Percentiles rank a stretch among this genome's conserved stretches.
These are phyloP conservation scores for Sphyrna mokarran DNA, from an alignment of 2,113 vertebrate species.

Conservation along the genomic window DNA sequence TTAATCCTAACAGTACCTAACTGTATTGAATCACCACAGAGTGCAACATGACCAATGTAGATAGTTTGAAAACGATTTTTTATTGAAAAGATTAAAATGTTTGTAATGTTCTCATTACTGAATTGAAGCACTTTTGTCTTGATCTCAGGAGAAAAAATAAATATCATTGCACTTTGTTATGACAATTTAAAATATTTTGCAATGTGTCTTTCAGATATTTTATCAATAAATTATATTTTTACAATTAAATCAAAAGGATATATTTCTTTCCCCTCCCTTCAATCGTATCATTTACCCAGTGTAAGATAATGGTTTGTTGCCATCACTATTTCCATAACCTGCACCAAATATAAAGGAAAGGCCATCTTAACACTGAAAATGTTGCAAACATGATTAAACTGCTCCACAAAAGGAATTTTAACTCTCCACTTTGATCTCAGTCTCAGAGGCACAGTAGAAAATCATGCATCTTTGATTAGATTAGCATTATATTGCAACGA, in stretches of 20 bases:
- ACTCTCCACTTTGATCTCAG: not conserved
- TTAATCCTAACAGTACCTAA: too few species aligned
- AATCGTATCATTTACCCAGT: not conserved
- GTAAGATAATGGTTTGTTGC: not conserved
- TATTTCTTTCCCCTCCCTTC: not conserved
- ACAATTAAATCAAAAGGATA: not conserved
- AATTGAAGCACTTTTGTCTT: too few species aligned
- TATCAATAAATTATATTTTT: too few species aligned
- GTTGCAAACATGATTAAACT: not conserved
- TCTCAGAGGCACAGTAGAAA: not conserved
- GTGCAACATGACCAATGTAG: too few species aligned
- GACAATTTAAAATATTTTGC: too few species aligned
- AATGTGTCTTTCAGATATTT: too few species aligned
- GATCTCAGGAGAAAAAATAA: too few species aligned
- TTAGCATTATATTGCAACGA: not conserved
- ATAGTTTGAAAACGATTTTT: too few species aligned
- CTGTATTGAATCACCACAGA: too few species aligned
- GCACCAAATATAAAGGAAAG: not conserved
- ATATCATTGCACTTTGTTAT: too few species aligned
- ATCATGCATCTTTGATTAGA: not conserved
- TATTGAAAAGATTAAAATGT: too few species aligned
- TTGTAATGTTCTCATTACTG: too few species aligned
- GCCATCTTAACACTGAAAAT: not conserved
- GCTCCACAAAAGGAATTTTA: not conserved
- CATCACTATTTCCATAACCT: not conserved